Evolutionary conservation across 2,113 vertebrate species (phyloP), one percentile per base, ranked within the genome.

Genomic region (Apodemus speciosus): DNA sequence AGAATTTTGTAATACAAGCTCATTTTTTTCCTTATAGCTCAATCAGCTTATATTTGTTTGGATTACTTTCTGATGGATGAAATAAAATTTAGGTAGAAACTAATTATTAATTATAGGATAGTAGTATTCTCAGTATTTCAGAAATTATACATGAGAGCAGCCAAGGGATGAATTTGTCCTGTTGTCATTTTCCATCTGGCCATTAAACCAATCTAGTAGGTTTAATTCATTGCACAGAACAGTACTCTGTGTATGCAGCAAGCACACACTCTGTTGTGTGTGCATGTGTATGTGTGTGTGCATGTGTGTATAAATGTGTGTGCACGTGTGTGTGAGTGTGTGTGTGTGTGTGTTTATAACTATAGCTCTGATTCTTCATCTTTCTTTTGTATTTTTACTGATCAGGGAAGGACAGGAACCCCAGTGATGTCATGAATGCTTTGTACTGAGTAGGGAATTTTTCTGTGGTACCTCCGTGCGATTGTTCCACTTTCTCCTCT

Each of bases 381-480:
- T 13, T 51, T 9, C 7, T 62, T 2, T 1, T 84, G 1, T 43
- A 27, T 43, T 60, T 13, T 62, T 83, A 35, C 1, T 49, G 27
- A 69, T 15, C 15, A 77, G 0, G 2, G 10, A 75, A 18, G 10
- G 30, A 18, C 62, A 75, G 6, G 1, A 4, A 1, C n/a, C 46
- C 30, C 18, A 85, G 1, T 11, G 9, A 51, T 14, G 32, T 6
- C 0, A 1, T 14, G 20, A 30, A n/a, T n/a, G 27, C 6, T 51
- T 25, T 58, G 23, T 49, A 32, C 6, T 66, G 2, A 43, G 38
- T 77, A 46, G 16, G 15, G 3, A 68, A 20, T 35, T 51, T 64
- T 58, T 43, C 49, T 40, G 6, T 62, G 2, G 60, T 58, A 9
- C 8, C 25, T 64, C 15, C 40, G 6, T 40, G 38, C 13, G 7